These are phyloP conservation scores for Tokudaia muenninki DNA, from an alignment of 2,797 vertebrate species.

Conservation along the genomic window DNA sequence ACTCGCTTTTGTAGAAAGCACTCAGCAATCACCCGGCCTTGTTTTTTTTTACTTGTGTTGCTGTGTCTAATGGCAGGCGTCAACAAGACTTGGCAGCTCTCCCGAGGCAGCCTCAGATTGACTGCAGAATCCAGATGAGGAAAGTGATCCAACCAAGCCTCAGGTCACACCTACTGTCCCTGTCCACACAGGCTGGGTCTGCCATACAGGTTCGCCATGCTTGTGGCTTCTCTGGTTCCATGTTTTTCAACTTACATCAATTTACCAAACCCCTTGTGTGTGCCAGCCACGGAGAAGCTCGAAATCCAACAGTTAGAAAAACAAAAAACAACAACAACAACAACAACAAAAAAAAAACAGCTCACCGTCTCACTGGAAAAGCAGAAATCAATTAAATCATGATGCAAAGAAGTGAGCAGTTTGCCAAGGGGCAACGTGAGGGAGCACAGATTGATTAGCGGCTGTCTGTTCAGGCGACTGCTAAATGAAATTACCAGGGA, in stretches of 20 bases:
- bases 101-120: background rate
- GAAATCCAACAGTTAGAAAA: background rate
- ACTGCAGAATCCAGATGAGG: background rate
- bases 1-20: slow-evolving; percentile 36
- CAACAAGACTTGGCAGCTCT: background rate
- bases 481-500: background rate
- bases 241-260: background rate
- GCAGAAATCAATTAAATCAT: background rate
- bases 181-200: background rate
- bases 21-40: slow-evolving; percentile 53
- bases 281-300: background rate
- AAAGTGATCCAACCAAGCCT: background rate
- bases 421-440: background rate
- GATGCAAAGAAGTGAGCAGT: background rate
- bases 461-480: background rate
- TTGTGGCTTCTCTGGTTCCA: background rate
- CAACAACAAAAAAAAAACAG: slow-evolving; percentile 39
- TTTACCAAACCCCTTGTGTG: background rate
- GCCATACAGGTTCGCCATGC: background rate
- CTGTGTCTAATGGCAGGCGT: background rate
- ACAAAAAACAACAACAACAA: background rate
- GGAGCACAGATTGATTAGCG: background rate
- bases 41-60: slow-evolving; percentile 11
- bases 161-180: no score
- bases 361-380: background rate